These are phyloP conservation scores for Campoletis sonorensis DNA, from an alignment of 1,140 invertebrate genomes.

Conservation along the genomic window DNA sequence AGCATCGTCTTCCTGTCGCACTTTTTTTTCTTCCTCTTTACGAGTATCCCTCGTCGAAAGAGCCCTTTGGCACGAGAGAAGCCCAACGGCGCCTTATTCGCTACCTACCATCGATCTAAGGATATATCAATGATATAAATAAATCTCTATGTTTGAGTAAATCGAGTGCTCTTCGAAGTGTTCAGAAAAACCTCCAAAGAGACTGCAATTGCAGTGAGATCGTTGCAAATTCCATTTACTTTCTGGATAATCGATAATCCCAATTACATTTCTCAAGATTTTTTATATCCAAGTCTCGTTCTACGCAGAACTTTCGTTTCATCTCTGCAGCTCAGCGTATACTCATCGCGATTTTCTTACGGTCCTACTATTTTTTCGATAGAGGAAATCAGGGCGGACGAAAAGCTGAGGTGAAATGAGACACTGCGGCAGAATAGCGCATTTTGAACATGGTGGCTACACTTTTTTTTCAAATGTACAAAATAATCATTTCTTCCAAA, in stretches of 20 bases:
- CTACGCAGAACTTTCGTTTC: no score
- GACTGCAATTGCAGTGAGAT: not conserved
- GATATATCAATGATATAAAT: not conserved
- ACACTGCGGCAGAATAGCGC: no score
- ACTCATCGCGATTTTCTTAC: not conserved
- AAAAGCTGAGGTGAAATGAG: no score
- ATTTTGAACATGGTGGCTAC: no score
- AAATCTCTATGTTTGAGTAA: not conserved
- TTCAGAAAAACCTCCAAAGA: not conserved
- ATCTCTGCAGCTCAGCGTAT: no score
- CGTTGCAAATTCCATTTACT: not conserved
- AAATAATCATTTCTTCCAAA: no score
- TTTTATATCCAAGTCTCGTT: not conserved
- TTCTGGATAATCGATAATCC: not conserved
- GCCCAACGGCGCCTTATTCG: conserved; percentile 12
- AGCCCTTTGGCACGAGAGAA: conserved; percentile 12
- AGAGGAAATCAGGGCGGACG: no score
- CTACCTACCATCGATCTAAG: not conserved
- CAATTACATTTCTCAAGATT: not conserved
- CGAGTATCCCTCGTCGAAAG: not conserved
- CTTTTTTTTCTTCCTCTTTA: not conserved
- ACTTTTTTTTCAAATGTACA: no score
- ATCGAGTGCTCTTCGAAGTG: not conserved
- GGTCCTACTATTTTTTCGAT: no score
- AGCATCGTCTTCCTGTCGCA: conserved; percentile 15